These are phyloP conservation scores for Torymus texanus DNA, from an alignment of 2,888 invertebrate species.

Conservation along the genomic window DNA sequence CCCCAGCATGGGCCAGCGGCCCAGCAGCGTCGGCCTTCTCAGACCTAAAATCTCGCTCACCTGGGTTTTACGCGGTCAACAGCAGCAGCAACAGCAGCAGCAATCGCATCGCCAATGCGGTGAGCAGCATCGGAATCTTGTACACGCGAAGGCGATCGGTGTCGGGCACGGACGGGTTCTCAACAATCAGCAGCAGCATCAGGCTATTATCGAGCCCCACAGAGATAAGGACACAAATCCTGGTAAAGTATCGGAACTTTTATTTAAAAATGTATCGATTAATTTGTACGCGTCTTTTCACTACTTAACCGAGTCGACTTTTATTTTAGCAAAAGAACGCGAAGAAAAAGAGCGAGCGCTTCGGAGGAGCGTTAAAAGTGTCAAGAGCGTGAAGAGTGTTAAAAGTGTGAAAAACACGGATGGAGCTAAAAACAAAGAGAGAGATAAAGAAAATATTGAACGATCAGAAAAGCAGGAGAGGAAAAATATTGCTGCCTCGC, in stretches of 20 bases:
- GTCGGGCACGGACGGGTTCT: background rate
- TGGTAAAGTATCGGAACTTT: background rate
- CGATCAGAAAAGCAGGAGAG: constrained; percentile 61
- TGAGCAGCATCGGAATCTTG: background rate
- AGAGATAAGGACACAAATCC: constrained; percentile 49
- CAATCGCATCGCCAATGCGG: background rate
- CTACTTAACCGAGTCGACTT: background rate
- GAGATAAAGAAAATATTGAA: constrained; percentile 63
- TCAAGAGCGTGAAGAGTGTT: constrained; percentile 56
- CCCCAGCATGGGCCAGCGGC: constrained; percentile 69
- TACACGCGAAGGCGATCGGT: background rate
- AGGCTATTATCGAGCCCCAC: constrained; percentile 36
- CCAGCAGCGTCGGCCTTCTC: constrained; percentile 64
- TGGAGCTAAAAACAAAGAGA: constrained; percentile 59
- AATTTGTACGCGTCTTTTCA: background rate
- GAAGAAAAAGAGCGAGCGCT: constrained; percentile 63
- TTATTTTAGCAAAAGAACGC: constrained; percentile 34
- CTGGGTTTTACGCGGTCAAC: constrained; percentile 80
- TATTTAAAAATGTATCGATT: background rate
- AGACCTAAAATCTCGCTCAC: constrained; percentile 84
- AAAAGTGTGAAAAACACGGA: constrained; percentile 49
- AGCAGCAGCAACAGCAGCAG: constrained; percentile 42
- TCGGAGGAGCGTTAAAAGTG: constrained; percentile 63
- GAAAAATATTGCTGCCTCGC: constrained; percentile 56
- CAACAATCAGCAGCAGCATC: constrained; percentile 39